Evolutionary conservation across 2,888 invertebrate genomes (phyloP).

Genomic region (Lithophane leautieri): DNA sequence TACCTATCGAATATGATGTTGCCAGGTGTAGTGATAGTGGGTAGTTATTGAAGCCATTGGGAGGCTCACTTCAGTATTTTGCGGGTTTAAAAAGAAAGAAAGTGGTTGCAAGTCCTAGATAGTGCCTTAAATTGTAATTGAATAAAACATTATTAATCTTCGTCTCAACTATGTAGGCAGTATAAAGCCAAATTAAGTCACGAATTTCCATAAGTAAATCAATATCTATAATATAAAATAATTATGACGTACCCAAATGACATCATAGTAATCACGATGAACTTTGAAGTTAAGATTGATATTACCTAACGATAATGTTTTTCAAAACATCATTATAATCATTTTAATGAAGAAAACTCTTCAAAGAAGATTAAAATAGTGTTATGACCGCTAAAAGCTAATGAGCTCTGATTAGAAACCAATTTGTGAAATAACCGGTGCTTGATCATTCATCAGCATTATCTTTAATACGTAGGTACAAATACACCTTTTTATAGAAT

Average conservation of each 20-base stretch:
- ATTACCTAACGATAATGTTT: background rate
- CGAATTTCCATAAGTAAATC: background rate
- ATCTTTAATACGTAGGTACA: background rate
- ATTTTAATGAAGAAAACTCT: slow-evolving; percentile 9
- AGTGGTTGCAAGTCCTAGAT: background rate
- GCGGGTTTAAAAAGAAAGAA: too few relatives aligned
- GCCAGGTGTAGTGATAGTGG: background rate
- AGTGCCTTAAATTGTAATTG: background rate
- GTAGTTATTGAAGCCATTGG: background rate
- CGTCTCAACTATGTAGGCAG: background rate
- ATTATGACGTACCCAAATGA: background rate
- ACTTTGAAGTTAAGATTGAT: background rate
- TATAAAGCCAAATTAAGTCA: background rate
- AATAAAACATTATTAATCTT: background rate
- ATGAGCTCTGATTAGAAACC: slow-evolving; percentile 17
- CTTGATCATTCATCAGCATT: slow-evolving; percentile 16
- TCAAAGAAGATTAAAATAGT: slow-evolving; percentile 9
- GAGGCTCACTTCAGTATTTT: background rate
- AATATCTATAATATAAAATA: background rate
- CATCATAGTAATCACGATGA: background rate
- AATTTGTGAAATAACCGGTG: slow-evolving; percentile 32
- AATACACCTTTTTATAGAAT: background rate
- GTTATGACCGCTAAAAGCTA: slow-evolving; percentile 16
- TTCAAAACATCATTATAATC: background rate
- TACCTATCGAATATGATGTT: background rate